Base-by-base conservation (phyloP, 2,888 invertebrate genomes). In the Elmis aenea region DNA sequence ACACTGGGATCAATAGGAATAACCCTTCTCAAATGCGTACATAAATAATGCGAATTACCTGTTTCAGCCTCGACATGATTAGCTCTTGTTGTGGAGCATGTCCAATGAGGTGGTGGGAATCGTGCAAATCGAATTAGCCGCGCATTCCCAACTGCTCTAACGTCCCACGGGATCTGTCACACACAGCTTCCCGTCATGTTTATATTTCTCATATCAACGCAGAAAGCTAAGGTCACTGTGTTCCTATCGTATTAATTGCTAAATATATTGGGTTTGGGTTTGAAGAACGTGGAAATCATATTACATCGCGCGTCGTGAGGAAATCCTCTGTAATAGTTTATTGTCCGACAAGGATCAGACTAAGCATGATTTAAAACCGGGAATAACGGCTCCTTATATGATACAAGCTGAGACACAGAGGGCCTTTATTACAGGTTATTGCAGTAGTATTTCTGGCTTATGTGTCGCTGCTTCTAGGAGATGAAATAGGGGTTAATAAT, bases 391-490 rank as follows among this genome's bases (percentile, higher is more conserved):
- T 39, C 37, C 51, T 45, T 49, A 53, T 57, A 54, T 54, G 59
- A 59, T 57, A 57, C 53, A 55, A 53, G 57, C 45, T 29, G 40
- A 51, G 54, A 50, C 53, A 58, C 52, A 50, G 58, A 51, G 55
- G 54, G 57, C 58, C 57, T 62, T 63, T 64, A 63, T 63, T 63
- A 59, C 62, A 58, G 62, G 61, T 63, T 65, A 65, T 65, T 63
- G 59, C 59, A 56, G 61, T 62, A 63, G 63, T 65, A 65, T 65
- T 64, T 65, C 52, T 61, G 62, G 63, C 62, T 64, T 65, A 65
- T 58, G 57, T 53, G 54, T 44, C 53, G 46, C 46, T 42, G 38
- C 29, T 41, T 43, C 35, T 38, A n/a, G 44, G 45, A 46, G 53
- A 53, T 46, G 45, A 51, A 48, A 52, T 51, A 50, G 54, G 54